Conservation (phyloP, 2,113 vertebrate species). For the Euleptes europaea region DNA sequence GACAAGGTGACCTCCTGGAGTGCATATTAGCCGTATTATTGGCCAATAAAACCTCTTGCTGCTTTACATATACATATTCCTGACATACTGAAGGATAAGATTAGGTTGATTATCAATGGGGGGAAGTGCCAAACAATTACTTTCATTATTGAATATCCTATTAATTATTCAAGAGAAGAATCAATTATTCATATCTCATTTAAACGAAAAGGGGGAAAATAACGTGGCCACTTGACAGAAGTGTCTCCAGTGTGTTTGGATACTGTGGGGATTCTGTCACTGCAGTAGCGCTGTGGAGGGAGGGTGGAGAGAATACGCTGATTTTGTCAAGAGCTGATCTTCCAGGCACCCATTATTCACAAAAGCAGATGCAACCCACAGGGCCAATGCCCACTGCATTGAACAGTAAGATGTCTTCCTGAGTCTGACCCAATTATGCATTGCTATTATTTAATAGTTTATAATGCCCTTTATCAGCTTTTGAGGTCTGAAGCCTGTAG, state of each 20-base stretch:
- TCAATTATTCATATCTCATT: constrained; percentile 88
- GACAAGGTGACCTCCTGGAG: constrained; percentile 73
- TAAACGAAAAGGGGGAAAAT: constrained; percentile 68
- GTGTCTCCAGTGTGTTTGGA: constrained; percentile 49
- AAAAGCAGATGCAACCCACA: neutral
- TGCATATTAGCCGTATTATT: constrained; percentile 57
- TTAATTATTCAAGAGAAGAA: constrained; percentile 83
- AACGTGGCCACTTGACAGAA: constrained; percentile 72
- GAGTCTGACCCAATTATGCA: neutral
- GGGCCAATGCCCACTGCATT: neutral
- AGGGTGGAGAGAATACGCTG: neutral
- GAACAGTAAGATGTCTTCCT: neutral
- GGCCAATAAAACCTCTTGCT: constrained; percentile 50
- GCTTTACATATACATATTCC: constrained; percentile 60
- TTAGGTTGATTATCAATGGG: constrained; percentile 76
- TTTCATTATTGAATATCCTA: constrained; percentile 85
- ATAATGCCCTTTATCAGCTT: neutral
- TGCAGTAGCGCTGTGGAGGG: constrained; percentile 7
- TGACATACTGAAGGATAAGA: constrained; percentile 58
- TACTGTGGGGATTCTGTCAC: constrained; percentile 45
- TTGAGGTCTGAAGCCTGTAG: neutral
- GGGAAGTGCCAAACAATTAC: constrained; percentile 83
- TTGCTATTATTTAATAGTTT: neutral
- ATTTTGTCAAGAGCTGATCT: neutral
- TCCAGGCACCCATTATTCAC: neutral